phyloP scores from a whole-genome alignment of 1,140 invertebrate genomes.

The Orius insidiosus region DNA sequence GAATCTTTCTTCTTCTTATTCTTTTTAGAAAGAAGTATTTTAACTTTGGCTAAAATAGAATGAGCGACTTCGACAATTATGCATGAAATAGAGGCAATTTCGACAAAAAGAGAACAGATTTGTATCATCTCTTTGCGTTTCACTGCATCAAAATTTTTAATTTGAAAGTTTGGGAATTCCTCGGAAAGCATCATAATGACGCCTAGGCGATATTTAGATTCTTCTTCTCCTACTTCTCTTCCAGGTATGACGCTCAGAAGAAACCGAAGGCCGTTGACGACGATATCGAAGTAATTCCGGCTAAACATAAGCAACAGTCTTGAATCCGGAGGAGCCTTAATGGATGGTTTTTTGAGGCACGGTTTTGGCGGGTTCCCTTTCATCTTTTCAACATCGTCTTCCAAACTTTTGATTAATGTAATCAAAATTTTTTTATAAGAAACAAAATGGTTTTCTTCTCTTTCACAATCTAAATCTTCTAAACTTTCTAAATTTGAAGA shows the following conservation, averaged over 20 bases:
- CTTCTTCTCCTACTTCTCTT: conserved; percentile 7
- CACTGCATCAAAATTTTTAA: neutral
- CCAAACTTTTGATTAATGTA: conserved; percentile 1
- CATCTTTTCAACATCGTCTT: conserved; percentile 5
- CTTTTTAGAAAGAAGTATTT: conserved; percentile 8
- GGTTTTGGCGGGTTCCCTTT: conserved; percentile 8
- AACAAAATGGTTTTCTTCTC: conserved; percentile 2
- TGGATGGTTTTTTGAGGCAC: conserved; percentile 6
- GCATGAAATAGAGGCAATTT: conserved; percentile 12
- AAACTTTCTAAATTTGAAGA: neutral
- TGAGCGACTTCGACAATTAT: conserved; percentile 8
- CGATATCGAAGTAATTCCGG: conserved; percentile 13
- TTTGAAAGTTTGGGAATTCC: conserved; percentile 1
- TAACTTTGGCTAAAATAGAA: conserved; percentile 2
- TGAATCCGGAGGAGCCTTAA: conserved; percentile 9
- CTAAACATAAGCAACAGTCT: conserved; percentile 10
- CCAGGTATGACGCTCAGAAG: conserved; percentile 2
- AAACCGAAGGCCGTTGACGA: conserved; percentile 10
- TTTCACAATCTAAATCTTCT: neutral
- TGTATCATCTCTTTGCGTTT: conserved; percentile 6
- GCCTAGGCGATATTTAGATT: conserved; percentile 8
- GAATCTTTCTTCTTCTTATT: conserved; percentile 12
- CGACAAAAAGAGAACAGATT: conserved; percentile 10
- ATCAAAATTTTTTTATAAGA: neutral
- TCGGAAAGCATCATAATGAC: conserved; percentile 9